These are phyloP conservation scores for Stenchaetothrips biformis DNA, from an alignment of 2,888 invertebrate genomes.

Conservation along the genomic window DNA sequence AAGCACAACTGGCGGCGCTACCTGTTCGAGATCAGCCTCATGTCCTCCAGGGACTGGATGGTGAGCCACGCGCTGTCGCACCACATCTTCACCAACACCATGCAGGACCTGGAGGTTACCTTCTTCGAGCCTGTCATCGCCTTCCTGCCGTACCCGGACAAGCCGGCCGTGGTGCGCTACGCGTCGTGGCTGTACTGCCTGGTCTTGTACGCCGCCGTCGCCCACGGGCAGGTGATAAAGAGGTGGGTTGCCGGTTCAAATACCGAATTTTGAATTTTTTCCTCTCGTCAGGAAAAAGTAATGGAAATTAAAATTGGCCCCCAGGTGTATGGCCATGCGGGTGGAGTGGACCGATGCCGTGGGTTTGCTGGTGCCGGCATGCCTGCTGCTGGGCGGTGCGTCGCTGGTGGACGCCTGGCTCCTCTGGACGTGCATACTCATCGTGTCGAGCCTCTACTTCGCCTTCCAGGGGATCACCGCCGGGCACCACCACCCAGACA, in stretches of 20 bases:
- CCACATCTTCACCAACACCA: slow-evolving; percentile 71
- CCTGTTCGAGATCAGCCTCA: slow-evolving; percentile 63
- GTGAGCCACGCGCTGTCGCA: slow-evolving; percentile 72
- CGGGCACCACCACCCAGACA: slow-evolving; percentile 73
- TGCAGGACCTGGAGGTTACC: slow-evolving; percentile 67
- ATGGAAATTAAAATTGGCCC: neutral
- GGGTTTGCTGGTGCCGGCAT: slow-evolving; percentile 36
- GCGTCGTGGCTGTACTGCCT: slow-evolving; percentile 53
- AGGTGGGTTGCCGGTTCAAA: slow-evolving; percentile 46
- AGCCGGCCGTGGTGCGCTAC: slow-evolving; percentile 51
- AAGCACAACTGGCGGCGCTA: slow-evolving; percentile 74
- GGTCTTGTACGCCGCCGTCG: slow-evolving; percentile 46
- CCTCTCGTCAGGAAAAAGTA: neutral
- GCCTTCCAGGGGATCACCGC: slow-evolving; percentile 63
- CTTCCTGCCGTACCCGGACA: slow-evolving; percentile 57
- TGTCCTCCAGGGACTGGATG: slow-evolving; percentile 67
- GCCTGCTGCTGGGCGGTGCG: slow-evolving; percentile 37
- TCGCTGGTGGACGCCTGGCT: slow-evolving; percentile 45
- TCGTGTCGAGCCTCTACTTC: slow-evolving; percentile 58
- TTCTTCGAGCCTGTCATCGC: slow-evolving; percentile 61
- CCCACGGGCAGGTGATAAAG: slow-evolving; percentile 45
- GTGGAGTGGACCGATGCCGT: slow-evolving; percentile 30
- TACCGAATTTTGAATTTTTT: slow-evolving; percentile 30
- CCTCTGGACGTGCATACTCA: slow-evolving; percentile 55
- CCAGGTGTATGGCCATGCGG: neutral